These are phyloP conservation scores for Camelus dromedarius DNA, from an alignment of 2,113 vertebrate species.

Conservation along the genomic window DNA sequence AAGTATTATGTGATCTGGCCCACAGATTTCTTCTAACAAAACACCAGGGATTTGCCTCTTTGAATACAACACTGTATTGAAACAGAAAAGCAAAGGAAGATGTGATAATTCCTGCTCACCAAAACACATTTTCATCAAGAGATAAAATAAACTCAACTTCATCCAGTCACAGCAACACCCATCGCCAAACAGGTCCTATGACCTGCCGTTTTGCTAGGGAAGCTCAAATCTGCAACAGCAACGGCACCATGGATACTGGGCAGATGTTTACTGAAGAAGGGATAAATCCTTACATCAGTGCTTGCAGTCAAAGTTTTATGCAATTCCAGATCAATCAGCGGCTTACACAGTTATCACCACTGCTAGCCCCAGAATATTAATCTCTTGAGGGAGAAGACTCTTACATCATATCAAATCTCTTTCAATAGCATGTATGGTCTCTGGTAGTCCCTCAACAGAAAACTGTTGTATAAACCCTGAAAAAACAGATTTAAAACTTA, in stretches of 20 bases:
- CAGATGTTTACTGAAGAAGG: background rate
- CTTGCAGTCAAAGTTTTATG: background rate
- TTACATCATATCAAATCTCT: background rate
- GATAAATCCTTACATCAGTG: background rate
- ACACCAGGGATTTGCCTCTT: slow-evolving; percentile 4
- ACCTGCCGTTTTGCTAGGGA: background rate
- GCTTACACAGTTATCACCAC: background rate
- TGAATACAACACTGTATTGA: background rate
- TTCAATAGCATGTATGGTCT: background rate
- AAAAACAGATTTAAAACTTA: background rate
- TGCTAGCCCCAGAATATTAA: background rate
- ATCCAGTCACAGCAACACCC: background rate
- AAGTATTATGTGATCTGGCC: background rate
- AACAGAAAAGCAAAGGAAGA: slow-evolving; percentile 42
- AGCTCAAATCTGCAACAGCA: background rate
- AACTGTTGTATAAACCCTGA: background rate
- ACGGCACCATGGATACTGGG: background rate
- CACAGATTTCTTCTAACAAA: slow-evolving; percentile 30
- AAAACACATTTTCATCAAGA: background rate
- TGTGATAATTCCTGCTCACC: background rate
- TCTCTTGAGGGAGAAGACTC: background rate
- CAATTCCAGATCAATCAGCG: background rate
- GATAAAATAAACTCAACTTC: slow-evolving; percentile 38
- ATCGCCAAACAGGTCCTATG: background rate
- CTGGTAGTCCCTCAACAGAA: background rate